Percentiles rank a stretch among this genome's conserved stretches.
phyloP scores from a whole-genome alignment of 2,113 vertebrate species.

The Nerophis lumbriciformis region DNA sequence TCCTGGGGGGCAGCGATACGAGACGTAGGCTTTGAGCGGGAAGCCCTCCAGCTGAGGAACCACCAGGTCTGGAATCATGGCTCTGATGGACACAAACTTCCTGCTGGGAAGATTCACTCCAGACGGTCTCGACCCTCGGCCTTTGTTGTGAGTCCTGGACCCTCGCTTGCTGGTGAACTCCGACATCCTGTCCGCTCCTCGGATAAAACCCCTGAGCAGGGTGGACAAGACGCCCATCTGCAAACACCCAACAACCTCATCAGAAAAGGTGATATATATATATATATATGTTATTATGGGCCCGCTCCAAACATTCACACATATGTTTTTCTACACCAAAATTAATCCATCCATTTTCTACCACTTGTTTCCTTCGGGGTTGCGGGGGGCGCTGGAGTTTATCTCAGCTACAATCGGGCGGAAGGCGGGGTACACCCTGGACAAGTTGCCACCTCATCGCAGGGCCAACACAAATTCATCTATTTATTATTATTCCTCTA shows the following conservation, averaged over 20 bases:
- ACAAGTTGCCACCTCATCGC: too few species aligned
- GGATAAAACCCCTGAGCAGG: constrained; percentile 74
- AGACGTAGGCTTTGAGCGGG: constrained; percentile 88
- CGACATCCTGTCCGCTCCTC: constrained; percentile 84
- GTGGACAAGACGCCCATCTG: constrained; percentile 84
- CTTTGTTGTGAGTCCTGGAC: constrained; percentile 75
- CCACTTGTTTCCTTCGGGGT: too few species aligned
- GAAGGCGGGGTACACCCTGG: too few species aligned
- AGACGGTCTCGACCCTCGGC: constrained; percentile 71
- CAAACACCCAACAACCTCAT: background rate
- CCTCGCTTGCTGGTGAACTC: constrained; percentile 92
- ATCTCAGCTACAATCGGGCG: too few species aligned
- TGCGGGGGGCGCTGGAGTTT: too few species aligned
- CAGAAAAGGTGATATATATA: background rate
- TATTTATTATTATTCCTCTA: too few species aligned
- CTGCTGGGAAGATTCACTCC: constrained; percentile 67
- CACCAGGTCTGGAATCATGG: constrained; percentile 85
- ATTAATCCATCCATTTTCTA: too few species aligned
- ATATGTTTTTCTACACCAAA: too few species aligned
- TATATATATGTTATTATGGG: too few species aligned
- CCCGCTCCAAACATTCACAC: too few species aligned
- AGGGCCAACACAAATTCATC: too few species aligned
- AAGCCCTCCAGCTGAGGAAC: constrained; percentile 86
- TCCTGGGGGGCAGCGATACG: constrained; percentile 74
- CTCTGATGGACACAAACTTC: constrained; percentile 73